Percentiles rank a stretch among this genome's conserved stretches.
phyloP scores from a whole-genome alignment of 2,797 vertebrate species.

The Protosalanx chinensis region DNA sequence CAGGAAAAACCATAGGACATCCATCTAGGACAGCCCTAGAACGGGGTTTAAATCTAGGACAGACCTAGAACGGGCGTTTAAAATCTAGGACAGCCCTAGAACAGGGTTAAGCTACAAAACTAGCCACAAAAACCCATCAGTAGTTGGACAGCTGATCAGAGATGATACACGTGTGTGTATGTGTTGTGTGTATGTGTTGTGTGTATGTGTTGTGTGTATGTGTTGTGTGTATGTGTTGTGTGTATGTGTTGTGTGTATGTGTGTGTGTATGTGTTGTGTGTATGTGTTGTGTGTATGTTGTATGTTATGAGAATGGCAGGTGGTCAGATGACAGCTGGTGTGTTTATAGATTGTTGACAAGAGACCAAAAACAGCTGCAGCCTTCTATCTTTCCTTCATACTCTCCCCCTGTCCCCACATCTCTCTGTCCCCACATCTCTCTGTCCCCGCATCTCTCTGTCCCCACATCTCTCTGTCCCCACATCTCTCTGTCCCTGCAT shows the following conservation, averaged over 20 bases:
- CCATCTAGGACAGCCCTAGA: neutral
- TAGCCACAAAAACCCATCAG: too few relatives aligned
- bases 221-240: too few relatives aligned
- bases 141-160: too few relatives aligned
- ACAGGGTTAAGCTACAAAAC: too few relatives aligned
- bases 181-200: too few relatives aligned
- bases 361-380: slow-evolving; percentile 53
- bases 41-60: neutral
- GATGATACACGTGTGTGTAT: neutral
- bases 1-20: neutral
- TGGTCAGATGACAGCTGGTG: slow-evolving; percentile 48
- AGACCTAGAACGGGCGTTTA: neutral
- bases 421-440: too few relatives aligned
- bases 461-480: too few relatives aligned
- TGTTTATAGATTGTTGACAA: slow-evolving; percentile 56
- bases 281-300: slow-evolving; percentile 9
- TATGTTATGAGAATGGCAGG: slow-evolving; percentile 38
- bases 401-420: too few relatives aligned
- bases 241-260: neutral
- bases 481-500: too few relatives aligned
- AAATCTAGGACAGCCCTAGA: too few relatives aligned
- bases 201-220: too few relatives aligned
- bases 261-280: slow-evolving; percentile 1
- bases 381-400: slow-evolving; percentile 8
- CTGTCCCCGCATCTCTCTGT: too few relatives aligned